phyloP scores from a whole-genome alignment of 2,113 vertebrate genomes.

The Hippolais icterina region DNA sequence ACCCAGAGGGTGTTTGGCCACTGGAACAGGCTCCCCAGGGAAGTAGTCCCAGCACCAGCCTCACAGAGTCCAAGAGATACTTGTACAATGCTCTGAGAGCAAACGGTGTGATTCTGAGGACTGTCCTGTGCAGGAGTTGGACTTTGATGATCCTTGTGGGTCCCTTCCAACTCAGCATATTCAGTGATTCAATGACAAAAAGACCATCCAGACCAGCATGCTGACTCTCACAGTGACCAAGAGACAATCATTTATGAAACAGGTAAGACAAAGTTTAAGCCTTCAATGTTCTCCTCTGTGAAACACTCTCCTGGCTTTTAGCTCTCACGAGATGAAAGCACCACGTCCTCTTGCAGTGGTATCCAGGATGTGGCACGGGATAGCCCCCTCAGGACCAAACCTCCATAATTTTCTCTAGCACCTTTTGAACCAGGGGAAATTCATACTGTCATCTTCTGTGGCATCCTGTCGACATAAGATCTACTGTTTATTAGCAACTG shows the following conservation, averaged over 20 bases:
- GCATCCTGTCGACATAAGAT: not conserved
- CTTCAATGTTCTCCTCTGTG: not conserved
- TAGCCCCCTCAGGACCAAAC: not conserved
- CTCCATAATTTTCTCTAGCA: not conserved
- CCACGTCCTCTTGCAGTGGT: not conserved
- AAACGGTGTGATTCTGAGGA: not conserved
- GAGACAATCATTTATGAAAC: not conserved
- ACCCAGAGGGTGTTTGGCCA: fast-evolving
- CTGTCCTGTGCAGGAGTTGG: not conserved
- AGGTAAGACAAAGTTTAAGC: not conserved
- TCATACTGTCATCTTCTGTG: not conserved
- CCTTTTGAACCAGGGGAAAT: not conserved
- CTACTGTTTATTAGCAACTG: not conserved
- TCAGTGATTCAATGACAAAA: not conserved
- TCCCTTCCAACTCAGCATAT: not conserved
- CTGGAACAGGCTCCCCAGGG: not conserved
- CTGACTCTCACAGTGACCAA: not conserved
- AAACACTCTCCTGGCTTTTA: not conserved
- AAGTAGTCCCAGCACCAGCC: not conserved
- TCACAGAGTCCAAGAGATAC: fast-evolving
- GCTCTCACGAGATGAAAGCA: not conserved
- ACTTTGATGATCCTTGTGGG: not conserved
- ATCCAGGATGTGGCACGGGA: not conserved
- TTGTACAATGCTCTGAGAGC: fast-evolving
- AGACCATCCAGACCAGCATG: not conserved